Base-by-base conservation (phyloP, 2,888 invertebrate genomes). In the Trachelus stipa region DNA sequence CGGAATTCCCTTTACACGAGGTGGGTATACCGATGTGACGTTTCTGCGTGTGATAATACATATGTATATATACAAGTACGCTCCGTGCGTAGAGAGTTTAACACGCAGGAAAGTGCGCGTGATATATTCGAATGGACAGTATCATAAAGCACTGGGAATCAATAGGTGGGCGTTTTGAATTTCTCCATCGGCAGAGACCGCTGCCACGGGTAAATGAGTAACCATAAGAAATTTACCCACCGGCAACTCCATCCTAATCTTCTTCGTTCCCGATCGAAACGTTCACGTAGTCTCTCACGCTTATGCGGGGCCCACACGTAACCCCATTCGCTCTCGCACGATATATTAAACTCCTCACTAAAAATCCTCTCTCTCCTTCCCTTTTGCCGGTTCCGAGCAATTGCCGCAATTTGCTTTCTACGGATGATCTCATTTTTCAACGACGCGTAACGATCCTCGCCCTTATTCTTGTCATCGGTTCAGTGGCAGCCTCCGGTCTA, bases 1-100 rank as follows among this genome's bases (percentile, higher is more conserved):
- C 77, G 78, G 82, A 80, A 84, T 84, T 82, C 83, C 77, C 76
- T 83, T 33, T 73, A 33, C 71, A n/a, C 69, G 23, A 15, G 23
- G 23, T 9, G 56, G 56, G 23, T 23, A 56, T 9, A 56, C 56
- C 56, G 56, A 23, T 23, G 23, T 23, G 56, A 56, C 56, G 56
- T 56, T 56, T 23, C 56, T 23, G 9, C 56, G 56, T 56, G 4
- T 56, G 15, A 40, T 40, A 35, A 12, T 35, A 11, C 11, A 34
- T 11, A 11, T 34, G 9, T 34, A 11, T 9, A 4, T 1, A 56
- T 23, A 56, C 23, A 23, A 56, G 56, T 9, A 23, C 56, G 9
- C 9, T 35, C 37, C 23, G 56, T 23, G 56, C 23, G 56, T 23
- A 9, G 2, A 23, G 56, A 23, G 23, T 2, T 9, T 2, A 9